Conservation (phyloP, 2,113 vertebrate species). For the Colossoma macropomum region DNA sequence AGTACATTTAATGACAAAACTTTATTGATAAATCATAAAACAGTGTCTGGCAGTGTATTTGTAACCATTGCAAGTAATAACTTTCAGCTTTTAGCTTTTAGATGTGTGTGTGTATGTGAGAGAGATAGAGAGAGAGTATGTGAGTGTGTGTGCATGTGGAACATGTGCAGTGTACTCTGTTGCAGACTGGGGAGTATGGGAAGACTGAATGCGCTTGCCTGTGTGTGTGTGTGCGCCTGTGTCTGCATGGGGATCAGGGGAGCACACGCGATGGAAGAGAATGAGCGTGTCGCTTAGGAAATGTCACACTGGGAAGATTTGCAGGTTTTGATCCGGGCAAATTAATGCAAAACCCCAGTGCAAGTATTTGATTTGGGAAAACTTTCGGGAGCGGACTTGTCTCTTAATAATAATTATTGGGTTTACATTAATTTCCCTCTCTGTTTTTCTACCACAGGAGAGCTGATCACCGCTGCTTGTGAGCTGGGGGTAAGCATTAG, state of each 20-base stretch:
- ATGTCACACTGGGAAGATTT: slow-evolving; percentile 99
- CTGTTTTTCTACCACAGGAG: slow-evolving; percentile 97
- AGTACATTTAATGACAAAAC: no score
- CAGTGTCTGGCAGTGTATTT: slow-evolving; percentile 15
- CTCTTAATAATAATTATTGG: slow-evolving; percentile 99
- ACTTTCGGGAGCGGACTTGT: slow-evolving; percentile 97
- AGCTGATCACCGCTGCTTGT: slow-evolving; percentile 99
- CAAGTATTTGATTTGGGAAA: slow-evolving; percentile 99
- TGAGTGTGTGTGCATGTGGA: slow-evolving; percentile 35
- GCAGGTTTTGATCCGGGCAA: slow-evolving; percentile 97
- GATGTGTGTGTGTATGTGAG: slow-evolving; percentile 55
- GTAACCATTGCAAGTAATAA: no score
- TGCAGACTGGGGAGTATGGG: slow-evolving; percentile 1
- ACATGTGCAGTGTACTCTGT: neutral
- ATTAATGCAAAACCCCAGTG: slow-evolving; percentile 99
- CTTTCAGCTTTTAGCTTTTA: no score
- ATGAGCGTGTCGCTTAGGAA: slow-evolving; percentile 87
- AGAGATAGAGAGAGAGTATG: slow-evolving; percentile 23
- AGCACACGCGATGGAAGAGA: slow-evolving; percentile 77
- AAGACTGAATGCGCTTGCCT: slow-evolving; percentile 21
- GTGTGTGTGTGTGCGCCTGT: slow-evolving; percentile 48
- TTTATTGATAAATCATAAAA: no score
- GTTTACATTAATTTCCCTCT: slow-evolving; percentile 96
- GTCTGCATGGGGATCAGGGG: slow-evolving; percentile 69
- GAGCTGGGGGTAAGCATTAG: slow-evolving; percentile 99